A percentile compares a stretch with the other conserved stretches of the same genome.
These are phyloP conservation scores for Musca domestica DNA, from an alignment of 1,140 invertebrate genomes.

Conservation along the genomic window DNA sequence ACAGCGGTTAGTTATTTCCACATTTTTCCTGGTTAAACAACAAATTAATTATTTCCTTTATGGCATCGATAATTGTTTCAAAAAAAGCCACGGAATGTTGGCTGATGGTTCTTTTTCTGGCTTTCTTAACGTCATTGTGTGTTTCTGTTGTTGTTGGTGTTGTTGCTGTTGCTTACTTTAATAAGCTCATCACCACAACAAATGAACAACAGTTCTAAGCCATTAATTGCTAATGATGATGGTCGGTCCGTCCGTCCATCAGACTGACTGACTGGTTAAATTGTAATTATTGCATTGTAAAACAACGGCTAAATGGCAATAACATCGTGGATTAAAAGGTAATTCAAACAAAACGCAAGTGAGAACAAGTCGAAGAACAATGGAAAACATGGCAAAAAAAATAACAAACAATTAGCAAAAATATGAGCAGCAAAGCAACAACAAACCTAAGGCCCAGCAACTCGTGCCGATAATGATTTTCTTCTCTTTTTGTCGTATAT, in stretches of 20 bases:
- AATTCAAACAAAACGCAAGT: not conserved
- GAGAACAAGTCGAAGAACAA: not conserved
- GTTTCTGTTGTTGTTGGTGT: not conserved
- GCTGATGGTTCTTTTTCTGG: not conserved
- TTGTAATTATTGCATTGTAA: conserved; percentile 17
- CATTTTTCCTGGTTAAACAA: not conserved
- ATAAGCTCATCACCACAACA: too few species aligned
- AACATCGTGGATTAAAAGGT: conserved; percentile 9
- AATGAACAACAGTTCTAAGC: not conserved
- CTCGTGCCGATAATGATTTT: conserved; percentile 7
- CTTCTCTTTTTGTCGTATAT: not conserved
- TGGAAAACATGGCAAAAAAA: not conserved
- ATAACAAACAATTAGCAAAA: conserved; percentile 15
- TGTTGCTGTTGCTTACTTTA: not conserved
- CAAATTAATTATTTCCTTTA: conserved; percentile 17
- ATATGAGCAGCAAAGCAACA: not conserved
- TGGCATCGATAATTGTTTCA: conserved; percentile 10
- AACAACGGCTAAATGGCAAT: not conserved
- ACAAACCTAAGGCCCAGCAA: not conserved
- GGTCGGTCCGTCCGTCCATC: too few species aligned
- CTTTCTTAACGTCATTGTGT: not conserved
- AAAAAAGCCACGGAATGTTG: not conserved
- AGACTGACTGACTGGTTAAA: not conserved
- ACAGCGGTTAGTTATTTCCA: too few species aligned
- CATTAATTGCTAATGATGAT: conserved; percentile 3